Conservation (phyloP, 2,888 invertebrate genomes). For the Flexamia atlantica region DNA sequence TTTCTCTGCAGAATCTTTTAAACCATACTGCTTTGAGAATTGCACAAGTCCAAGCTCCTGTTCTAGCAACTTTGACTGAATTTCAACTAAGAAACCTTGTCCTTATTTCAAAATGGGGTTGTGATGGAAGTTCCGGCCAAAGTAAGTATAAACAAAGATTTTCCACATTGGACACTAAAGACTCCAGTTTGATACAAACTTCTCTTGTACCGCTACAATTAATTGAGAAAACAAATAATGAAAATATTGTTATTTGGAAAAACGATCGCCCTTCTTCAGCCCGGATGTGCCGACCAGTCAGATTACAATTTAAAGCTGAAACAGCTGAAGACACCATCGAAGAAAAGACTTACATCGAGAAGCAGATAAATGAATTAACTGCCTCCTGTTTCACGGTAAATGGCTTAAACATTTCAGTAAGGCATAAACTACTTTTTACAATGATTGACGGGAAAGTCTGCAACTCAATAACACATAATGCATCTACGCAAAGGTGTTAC, state of each 20-base stretch:
- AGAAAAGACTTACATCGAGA: no score
- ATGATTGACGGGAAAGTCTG: no score
- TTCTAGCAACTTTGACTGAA: background rate
- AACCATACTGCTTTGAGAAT: background rate
- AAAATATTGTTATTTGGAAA: background rate
- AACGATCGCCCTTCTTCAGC: no score
- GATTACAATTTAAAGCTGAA: no score
- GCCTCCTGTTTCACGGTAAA: no score
- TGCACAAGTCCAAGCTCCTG: background rate
- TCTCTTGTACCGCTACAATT: slow-evolving; percentile 67
- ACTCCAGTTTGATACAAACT: slow-evolving; percentile 71
- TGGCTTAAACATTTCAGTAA: no score
- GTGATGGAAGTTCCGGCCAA: slow-evolving; percentile 70
- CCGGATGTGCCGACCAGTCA: background rate
- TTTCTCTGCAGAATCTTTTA: background rate
- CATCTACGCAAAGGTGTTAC: no score
- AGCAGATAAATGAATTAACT: no score
- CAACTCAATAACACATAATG: no score
- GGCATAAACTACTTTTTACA: no score
- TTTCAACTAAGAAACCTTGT: slow-evolving; percentile 64
- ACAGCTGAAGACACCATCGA: no score
- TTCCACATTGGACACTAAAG: slow-evolving; percentile 66
- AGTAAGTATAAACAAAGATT: slow-evolving; percentile 66
- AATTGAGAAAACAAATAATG: background rate
- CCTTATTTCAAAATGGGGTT: slow-evolving; percentile 70